Conservation (phyloP, 2,797 vertebrate genomes). For the Esox masquinongy region DNA sequence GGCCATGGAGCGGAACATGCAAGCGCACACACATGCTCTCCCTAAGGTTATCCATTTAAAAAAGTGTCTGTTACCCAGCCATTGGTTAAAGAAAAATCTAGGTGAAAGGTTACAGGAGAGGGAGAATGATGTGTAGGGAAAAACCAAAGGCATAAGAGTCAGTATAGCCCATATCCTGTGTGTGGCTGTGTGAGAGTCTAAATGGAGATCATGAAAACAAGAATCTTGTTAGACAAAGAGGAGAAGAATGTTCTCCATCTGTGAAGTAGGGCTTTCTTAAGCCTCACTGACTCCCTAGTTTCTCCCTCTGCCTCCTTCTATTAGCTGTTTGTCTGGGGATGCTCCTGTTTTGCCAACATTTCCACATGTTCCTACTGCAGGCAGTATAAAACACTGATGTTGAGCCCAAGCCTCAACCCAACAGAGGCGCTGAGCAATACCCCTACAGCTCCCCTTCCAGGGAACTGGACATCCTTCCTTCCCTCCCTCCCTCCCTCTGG, state of each 20-base stretch:
- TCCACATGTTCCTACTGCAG: slow-evolving; percentile 48
- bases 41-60: slow-evolving; percentile 63
- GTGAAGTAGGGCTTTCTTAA: slow-evolving; percentile 7
- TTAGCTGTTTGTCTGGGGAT: no score
- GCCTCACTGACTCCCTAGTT: slow-evolving; percentile 15
- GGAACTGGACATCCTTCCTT: background rate
- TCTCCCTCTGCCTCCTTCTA: background rate
- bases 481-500: no score
- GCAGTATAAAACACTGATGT: slow-evolving; percentile 46
- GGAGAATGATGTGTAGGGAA: slow-evolving; percentile 19
- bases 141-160: background rate
- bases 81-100: slow-evolving; percentile 56
- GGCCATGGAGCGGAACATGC: slow-evolving; percentile 25
- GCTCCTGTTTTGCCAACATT: slow-evolving; percentile 30
- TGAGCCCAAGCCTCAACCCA: slow-evolving; percentile 52
- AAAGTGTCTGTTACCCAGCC: slow-evolving; percentile 42
- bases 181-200: background rate
- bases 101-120: slow-evolving; percentile 69
- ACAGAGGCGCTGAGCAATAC: slow-evolving; percentile 48
- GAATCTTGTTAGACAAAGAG: background rate
- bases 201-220: background rate
- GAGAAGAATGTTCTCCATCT: background rate
- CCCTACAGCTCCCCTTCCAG: slow-evolving; percentile 48
- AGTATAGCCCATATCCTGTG: background rate
- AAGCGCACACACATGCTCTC: slow-evolving; percentile 16